Base-by-base conservation (phyloP, 1,140 invertebrate species). In the Caenorhabditis remanei region DNA sequence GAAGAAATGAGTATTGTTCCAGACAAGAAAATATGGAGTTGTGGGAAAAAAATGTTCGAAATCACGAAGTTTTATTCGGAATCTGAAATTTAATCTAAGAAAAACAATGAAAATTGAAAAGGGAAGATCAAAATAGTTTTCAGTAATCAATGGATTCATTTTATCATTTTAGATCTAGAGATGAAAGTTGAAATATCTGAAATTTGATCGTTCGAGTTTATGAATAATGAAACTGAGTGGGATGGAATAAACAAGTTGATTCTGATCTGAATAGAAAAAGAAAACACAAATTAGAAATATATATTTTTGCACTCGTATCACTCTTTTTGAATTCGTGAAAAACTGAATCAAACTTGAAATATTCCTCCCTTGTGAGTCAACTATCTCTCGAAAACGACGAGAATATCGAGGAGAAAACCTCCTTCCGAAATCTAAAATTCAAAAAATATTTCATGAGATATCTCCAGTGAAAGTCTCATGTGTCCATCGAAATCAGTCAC, bases 391-490 rank as follows among this genome's bases (percentile, higher is more conserved):
- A 58, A 14, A 6, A 21, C 19, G 2, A 1, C 43, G 46, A 13
- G 41, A 48, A 50, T 79, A 7, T 79, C 32, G 24, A 79, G 71
- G 24, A 32, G 32, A 32, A 32, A 32, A 32, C 32, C 32, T 32
- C 32, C 32, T 32, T 32, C 43, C 71, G 8, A 24, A 16, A 79
- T 79, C 24, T 11, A 9, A 24, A 50, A 79, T 79, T 79, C 71
- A 13, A 79, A 9, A 19, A n/a, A 79, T 79, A 50, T 50, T 79
- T 71, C 43, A 79, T 79, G 71, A 71, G 43, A 4, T 46, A 71
- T 71, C 16, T 43, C 41, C 65, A 71, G 41, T 71, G 43, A 50
- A 79, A 79, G 46, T 48, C 46, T 79, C n/a, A 19, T 79, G 71
- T 50, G 71, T 79, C 46, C 71, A 53, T 14, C 13, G 8, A 16